Percentiles rank a stretch among this genome's conserved stretches.
phyloP scores from a whole-genome alignment of 2,888 invertebrate genomes.

The Xestia sexstrigata region DNA sequence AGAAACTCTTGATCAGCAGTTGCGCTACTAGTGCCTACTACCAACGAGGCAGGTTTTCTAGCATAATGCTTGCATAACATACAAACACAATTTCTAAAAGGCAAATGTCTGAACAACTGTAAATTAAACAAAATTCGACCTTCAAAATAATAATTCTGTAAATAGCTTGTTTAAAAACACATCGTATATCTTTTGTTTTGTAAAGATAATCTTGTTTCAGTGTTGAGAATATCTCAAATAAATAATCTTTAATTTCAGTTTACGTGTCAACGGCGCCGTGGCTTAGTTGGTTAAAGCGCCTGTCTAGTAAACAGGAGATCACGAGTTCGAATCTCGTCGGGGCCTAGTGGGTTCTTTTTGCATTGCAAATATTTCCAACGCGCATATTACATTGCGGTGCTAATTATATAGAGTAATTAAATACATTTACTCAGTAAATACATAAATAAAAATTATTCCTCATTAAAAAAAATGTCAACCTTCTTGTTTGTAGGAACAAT shows the following conservation, averaged over 20 bases:
- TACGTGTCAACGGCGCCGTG: conserved; percentile 78
- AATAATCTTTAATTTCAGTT: conserved; percentile 39
- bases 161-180: neutral
- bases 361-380: conserved; percentile 4
- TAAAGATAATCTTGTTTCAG: neutral
- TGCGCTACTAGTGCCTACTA: too few species aligned
- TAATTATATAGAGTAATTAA: neutral
- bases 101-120: neutral
- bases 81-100: neutral
- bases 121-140: neutral
- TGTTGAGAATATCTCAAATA: neutral
- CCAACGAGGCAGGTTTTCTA: too few species aligned
- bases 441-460: neutral
- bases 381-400: neutral
- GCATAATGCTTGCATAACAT: neutral
- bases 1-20: too few species aligned
- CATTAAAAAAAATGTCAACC: conserved; percentile 11
- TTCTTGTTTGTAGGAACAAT: conserved; percentile 13
- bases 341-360: conserved; percentile 57
- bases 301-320: conserved; percentile 90
- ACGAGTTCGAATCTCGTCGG: conserved; percentile 84
- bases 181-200: neutral
- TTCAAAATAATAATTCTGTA: neutral
- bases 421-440: neutral
- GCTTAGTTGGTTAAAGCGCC: conserved; percentile 90